phyloP scores from a whole-genome alignment of 92 coral and sea anemone genomes.

The Micromussa lordhowensis region DNA sequence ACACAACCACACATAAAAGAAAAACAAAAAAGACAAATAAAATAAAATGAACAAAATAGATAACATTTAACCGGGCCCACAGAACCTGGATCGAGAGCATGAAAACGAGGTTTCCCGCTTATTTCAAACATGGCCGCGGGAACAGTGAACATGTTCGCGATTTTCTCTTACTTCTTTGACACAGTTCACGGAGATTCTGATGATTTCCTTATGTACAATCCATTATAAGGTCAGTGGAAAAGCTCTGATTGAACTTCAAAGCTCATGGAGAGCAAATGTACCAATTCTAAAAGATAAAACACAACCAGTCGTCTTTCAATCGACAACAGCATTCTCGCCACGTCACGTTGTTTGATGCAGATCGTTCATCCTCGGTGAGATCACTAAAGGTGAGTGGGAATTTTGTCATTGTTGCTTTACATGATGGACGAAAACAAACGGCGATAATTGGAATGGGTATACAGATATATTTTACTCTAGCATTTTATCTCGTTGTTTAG shows the following conservation, averaged over 20 bases:
- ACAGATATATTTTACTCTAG: no score
- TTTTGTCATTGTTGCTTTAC: no score
- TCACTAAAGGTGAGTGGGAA: not conserved
- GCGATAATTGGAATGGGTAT: not conserved
- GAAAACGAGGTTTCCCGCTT: conserved; percentile 15
- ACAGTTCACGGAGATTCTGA: not conserved
- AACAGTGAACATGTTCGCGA: not conserved
- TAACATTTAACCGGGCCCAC: not conserved
- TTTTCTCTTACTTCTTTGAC: not conserved
- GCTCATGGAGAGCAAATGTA: not conserved
- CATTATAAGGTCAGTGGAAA: not conserved
- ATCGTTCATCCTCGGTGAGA: not conserved
- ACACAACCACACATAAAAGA: no score
- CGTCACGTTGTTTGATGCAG: no score
- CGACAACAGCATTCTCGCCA: no score
- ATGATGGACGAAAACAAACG: not conserved
- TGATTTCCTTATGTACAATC: not conserved
- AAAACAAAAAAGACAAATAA: no score
- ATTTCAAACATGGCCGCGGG: conserved; percentile 20
- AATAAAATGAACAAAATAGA: not conserved
- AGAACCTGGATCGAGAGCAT: not conserved
- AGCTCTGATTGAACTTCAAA: not conserved
- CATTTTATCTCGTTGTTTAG: not conserved
- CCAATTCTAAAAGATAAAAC: not conserved
- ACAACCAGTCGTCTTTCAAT: not conserved